Base-by-base conservation (phyloP, 2,888 invertebrate genomes). In the Agriopis aurantiaria region DNA sequence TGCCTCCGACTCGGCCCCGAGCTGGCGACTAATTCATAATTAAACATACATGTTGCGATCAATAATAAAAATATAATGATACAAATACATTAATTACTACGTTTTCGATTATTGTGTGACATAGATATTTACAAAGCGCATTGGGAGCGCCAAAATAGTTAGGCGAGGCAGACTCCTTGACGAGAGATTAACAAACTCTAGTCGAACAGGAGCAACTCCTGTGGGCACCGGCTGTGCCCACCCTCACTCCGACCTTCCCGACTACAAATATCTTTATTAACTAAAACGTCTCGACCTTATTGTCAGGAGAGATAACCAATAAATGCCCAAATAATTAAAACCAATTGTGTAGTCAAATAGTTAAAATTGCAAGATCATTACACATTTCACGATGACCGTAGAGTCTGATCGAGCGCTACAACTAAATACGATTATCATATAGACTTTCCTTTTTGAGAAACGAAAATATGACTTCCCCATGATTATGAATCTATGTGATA, bases 1-100 rank as follows among this genome's bases (percentile, higher is more conserved):
- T 11, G n/a, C 53, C 7, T 48, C 74, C 75, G 78, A 82, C 83
- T 81, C 84, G 69, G 71, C 74, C 77, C 83, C 81, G 86, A 86
- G 85, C 88, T 86, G 81, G 84, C 87, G 85, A 85, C 86, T 86
- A 84, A 84, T 84, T 81, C 85, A 85, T 86, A 82, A 88, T 90
- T 91, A 91, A 89, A 91, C 90, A 90, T 93, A 93, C 91, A 91
- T 84, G 83, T 91, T 91, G 92, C 92, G 92, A 93, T 92, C 92
- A 89, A 92, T 92, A 92, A 92, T 93, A 94, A 93, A 93, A 94
- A 93, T 93, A 93, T 92, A 93, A 93, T 93, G 91, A 92, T 93
- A 94, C 92, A 93, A 92, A 93, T 93, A 93, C 93, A 90, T 92
- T 93, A 92, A 90, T 89, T 89, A 84, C 93, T 93, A 93, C 91